Percentiles rank a stretch among this genome's conserved stretches.
Conservation (phyloP, 2,797 vertebrate genomes). For the Paramormyrops hopkinsi region DNA sequence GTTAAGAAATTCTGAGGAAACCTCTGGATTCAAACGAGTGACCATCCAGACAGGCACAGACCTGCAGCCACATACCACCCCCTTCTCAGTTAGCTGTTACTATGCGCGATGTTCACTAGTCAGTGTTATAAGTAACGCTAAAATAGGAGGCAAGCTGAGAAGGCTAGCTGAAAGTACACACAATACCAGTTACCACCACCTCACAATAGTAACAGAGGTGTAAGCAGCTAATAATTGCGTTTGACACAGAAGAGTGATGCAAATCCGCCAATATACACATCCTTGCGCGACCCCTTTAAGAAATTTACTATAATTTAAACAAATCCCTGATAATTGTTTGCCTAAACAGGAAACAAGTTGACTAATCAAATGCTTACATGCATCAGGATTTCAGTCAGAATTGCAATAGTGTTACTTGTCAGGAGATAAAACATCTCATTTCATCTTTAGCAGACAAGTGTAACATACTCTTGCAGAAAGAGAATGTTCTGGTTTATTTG, state of each 20-base stretch:
- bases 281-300: neutral
- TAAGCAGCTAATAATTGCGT: neutral
- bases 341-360: neutral
- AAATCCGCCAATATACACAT: neutral
- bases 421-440: neutral
- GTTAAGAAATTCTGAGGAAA: neutral
- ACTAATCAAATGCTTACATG: neutral
- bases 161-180: neutral
- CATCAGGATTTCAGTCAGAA: neutral
- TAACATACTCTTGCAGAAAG: neutral
- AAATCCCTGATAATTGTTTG: neutral
- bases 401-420: neutral
- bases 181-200: neutral
- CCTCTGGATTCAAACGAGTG: neutral
- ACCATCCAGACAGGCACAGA: neutral
- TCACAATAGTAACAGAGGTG: neutral
- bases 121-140: neutral
- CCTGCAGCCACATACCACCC: neutral
- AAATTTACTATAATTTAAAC: neutral
- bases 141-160: neutral
- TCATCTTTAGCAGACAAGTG: neutral
- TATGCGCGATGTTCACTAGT: neutral
- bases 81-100: neutral
- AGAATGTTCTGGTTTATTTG: neutral
- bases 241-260: neutral